Evolutionary conservation across 2,113 vertebrate species (phyloP).

Genomic region (Gnathonemus echidnorhynchus): DNA sequence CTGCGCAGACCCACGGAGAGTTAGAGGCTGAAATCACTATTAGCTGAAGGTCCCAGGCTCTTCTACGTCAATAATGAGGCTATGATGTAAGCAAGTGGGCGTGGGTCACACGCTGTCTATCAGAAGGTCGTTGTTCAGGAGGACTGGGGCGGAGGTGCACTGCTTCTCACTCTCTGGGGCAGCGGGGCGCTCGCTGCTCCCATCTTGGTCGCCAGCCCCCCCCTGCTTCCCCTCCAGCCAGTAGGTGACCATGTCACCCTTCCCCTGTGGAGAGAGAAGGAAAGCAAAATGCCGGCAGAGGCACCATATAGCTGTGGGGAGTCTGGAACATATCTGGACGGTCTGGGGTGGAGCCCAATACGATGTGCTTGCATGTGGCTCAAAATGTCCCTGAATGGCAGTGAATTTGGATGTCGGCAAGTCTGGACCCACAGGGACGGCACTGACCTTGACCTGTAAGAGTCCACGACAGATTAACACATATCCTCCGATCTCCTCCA

Average conservation of each 20-base stretch:
- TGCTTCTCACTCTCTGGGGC: slow-evolving; percentile 34
- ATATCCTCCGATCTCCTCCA: slow-evolving; percentile 80
- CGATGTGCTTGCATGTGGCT: not conserved
- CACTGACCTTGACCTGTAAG: slow-evolving; percentile 76
- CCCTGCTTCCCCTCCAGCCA: slow-evolving; percentile 69
- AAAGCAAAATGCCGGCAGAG: not conserved
- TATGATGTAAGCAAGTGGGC: not conserved
- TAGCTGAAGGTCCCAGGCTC: not conserved
- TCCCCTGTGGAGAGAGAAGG: slow-evolving; percentile 52
- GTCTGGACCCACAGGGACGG: not conserved
- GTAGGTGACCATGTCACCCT: slow-evolving; percentile 77
- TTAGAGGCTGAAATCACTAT: not conserved
- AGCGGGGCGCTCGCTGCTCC: slow-evolving; percentile 19
- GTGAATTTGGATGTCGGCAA: not conserved
- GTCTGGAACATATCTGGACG: not conserved
- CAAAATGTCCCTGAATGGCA: not conserved
- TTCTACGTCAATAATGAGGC: not conserved
- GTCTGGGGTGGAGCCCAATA: not conserved
- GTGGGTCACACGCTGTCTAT: slow-evolving; percentile 36
- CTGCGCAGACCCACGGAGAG: not conserved
- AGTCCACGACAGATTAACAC: slow-evolving; percentile 69
- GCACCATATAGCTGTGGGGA: not conserved
- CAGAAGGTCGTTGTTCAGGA: slow-evolving; percentile 41
- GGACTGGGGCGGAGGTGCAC: slow-evolving; percentile 51
- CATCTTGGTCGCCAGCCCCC: slow-evolving; percentile 32